Base-by-base conservation (phyloP, 2,113 vertebrate species). In the Grammomys dolichurus region DNA sequence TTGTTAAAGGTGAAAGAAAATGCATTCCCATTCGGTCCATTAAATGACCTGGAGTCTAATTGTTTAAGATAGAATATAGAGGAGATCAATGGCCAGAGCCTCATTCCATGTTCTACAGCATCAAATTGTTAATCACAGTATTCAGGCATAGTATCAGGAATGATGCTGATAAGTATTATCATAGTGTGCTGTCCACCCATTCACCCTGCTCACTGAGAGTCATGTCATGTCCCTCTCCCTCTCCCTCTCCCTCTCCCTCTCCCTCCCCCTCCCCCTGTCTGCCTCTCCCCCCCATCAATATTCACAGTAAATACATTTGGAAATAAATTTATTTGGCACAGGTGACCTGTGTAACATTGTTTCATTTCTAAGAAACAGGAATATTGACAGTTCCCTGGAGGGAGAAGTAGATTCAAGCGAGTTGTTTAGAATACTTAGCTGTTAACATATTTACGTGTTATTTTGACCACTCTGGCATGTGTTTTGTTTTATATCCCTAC, bases 271-370 rank as follows among this genome's bases (percentile, higher is more conserved):
- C 31, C 85, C 10, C 5, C 56, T 3, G 7, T 91, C 14, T 24
- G 40, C 1, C 17, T 24, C 36, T 1, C 22, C 11, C 13, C 4
- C 31, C 46, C 5, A 84, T 90, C 24, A 13, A 22, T 93, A 26
- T 22, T 94, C 48, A 80, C 19, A 76, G 40, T 46, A 94, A 91
- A 78, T 17, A 51, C 16, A 95, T 46, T 72, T 56, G 7, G 60
- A 89, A 89, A 90, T 60, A 20, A 87, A 87, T 87, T 78, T 40
- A 80, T 78, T 94, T 58, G 46, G 65, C 20, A 70, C 70, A 78
- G 46, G 54, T 73, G 80, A 88, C 0, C 28, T 89, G 36, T 56
- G 26, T 16, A 96, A 92, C 33, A 17, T 51, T 9, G 82, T 3
- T 28, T 93, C 26, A 78, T 10, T 86, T 84, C 58, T 93, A 84